Evolutionary conservation across 2,888 invertebrate species (phyloP).

Genomic region (Priapulus caudatus): DNA sequence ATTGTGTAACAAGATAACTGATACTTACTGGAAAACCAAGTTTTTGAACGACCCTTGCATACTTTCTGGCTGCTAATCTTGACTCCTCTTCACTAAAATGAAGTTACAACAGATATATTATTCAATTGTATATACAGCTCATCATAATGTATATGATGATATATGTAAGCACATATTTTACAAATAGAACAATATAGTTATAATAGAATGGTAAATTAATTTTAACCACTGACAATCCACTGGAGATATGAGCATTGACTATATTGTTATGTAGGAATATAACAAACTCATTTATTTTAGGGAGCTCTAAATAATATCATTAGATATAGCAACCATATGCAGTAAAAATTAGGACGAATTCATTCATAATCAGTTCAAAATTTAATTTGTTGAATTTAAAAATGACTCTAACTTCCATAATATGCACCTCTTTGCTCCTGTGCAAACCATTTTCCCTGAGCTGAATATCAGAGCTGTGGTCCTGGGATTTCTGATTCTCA

Average conservation of each 20-base stretch:
- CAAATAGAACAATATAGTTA: slow-evolving; percentile 2
- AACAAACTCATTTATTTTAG: too few relatives aligned
- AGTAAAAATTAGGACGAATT: too few relatives aligned
- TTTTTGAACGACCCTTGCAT: slow-evolving; percentile 68
- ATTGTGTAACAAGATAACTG: background rate
- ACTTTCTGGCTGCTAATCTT: slow-evolving; percentile 63
- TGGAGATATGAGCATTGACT: too few relatives aligned
- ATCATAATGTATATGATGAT: slow-evolving; percentile 3
- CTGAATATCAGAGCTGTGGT: slow-evolving; percentile 73
- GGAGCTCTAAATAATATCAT: too few relatives aligned
- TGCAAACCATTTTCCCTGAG: slow-evolving; percentile 76
- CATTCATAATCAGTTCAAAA: too few relatives aligned
- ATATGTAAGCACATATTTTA: background rate
- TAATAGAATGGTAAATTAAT: too few relatives aligned
- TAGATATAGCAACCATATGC: too few relatives aligned
- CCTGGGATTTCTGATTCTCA: slow-evolving; percentile 67
- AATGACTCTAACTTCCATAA: too few relatives aligned
- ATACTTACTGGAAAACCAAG: slow-evolving; percentile 55
- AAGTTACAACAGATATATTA: slow-evolving; percentile 3
- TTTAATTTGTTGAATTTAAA: too few relatives aligned
- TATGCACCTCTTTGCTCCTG: slow-evolving; percentile 58
- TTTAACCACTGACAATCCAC: too few relatives aligned
- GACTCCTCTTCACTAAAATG: slow-evolving; percentile 56
- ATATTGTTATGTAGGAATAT: too few relatives aligned
- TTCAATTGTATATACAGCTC: background rate